Percentiles rank a stretch among this genome's conserved stretches.
Evolutionary conservation across 92 coral and sea anemone species (phyloP).

Genomic region (Siderastrea siderea): DNA sequence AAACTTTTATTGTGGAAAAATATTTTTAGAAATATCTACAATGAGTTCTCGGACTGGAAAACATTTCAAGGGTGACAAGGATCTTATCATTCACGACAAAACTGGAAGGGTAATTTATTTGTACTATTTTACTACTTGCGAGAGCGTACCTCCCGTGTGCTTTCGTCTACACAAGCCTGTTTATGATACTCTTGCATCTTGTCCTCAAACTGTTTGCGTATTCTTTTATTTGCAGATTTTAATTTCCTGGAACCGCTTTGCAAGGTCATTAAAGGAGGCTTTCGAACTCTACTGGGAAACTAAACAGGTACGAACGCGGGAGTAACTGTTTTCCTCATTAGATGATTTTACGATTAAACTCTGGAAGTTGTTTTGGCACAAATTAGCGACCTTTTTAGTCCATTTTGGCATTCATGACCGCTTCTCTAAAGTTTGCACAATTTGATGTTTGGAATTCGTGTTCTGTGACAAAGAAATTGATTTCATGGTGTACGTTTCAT

Average conservation of each 20-base stretch:
- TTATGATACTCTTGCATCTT: background rate
- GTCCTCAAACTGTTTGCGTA: background rate
- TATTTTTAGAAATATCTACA: background rate
- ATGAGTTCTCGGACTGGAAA: constrained; percentile 60
- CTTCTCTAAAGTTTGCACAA: background rate
- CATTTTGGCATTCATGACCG: background rate
- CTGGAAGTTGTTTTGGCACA: background rate
- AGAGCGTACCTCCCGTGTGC: constrained; percentile 25
- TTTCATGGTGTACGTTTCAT: background rate
- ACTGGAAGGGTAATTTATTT: constrained; percentile 94
- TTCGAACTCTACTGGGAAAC: constrained; percentile 96
- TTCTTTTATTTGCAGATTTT: constrained; percentile 77
- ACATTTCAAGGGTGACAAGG: constrained; percentile 79
- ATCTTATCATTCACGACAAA: constrained; percentile 86
- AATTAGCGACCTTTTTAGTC: background rate
- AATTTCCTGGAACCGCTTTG: constrained; percentile 98
- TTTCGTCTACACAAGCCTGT: background rate
- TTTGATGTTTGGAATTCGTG: background rate
- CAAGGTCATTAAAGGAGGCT: constrained; percentile 97
- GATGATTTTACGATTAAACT: constrained; percentile 48
- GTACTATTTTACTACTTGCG: background rate
- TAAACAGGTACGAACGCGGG: constrained; percentile 82
- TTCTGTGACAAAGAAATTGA: background rate
- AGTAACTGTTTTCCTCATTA: constrained; percentile 53
- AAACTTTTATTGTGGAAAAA: constrained; percentile 2